Evolutionary conservation across 2,888 invertebrate genomes (phyloP).

Genomic region (Pristionchus entomophagus): DNA sequence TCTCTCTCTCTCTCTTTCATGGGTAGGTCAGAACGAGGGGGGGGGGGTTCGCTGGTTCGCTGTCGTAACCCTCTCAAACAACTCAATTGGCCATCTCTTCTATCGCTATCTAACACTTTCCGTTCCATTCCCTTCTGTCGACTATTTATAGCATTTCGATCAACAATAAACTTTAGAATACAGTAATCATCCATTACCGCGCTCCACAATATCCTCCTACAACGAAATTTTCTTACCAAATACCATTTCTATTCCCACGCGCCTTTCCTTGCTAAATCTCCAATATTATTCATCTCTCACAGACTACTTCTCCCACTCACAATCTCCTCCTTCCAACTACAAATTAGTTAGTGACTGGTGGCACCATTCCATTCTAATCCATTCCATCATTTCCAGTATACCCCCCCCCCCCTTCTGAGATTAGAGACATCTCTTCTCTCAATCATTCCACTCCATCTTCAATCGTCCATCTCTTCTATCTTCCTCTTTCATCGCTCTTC

Average conservation of each 20-base stretch:
- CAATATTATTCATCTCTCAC: conserved; percentile 13
- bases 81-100: conserved; percentile 41
- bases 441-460: neutral
- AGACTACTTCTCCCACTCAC: conserved; percentile 4
- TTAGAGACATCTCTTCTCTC: neutral
- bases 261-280: neutral
- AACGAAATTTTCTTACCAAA: neutral
- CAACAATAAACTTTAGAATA: neutral
- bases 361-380: neutral
- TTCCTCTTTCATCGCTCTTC: conserved; percentile 14
- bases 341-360: neutral
- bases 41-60: no score
- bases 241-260: neutral
- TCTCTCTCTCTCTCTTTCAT: neutral
- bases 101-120: conserved; percentile 7
- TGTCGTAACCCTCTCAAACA: neutral
- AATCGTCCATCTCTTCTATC: neutral
- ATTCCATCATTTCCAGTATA: neutral
- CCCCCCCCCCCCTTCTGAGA: neutral
- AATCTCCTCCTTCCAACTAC: neutral
- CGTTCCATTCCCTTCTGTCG: neutral
- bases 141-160: no score
- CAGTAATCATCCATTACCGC: neutral
- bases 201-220: neutral
- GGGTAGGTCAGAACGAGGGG: conserved; percentile 10